A percentile compares a stretch with the other conserved stretches of the same genome.
phyloP scores from a whole-genome alignment of 53 echinoderm and acorn worm species.

The Apostichopus leukothele region DNA sequence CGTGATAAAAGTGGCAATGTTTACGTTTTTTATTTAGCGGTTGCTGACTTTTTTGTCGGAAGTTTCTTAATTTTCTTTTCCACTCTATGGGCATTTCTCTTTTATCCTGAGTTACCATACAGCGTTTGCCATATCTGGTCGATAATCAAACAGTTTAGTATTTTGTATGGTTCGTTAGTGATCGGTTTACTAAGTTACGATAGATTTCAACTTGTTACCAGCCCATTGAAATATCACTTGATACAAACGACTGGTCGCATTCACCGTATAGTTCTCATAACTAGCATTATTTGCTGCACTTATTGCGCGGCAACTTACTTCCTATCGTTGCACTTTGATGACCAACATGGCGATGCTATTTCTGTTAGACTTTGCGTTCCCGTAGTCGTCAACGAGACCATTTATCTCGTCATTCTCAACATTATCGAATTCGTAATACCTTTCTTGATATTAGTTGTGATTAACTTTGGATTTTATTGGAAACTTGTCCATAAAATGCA shows the following conservation, averaged over 20 bases:
- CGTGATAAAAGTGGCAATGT: background rate
- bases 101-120: background rate
- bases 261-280: background rate
- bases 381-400: background rate
- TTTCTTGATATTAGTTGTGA: background rate
- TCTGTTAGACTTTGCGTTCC: background rate
- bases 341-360: background rate
- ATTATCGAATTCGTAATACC: conserved; percentile 9
- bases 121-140: conserved; percentile 9
- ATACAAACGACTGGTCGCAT: background rate
- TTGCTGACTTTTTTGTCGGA: conserved; percentile 24
- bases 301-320: background rate
- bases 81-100: conserved; percentile 7
- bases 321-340: background rate
- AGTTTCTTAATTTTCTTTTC: background rate
- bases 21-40: conserved; percentile 14
- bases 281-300: background rate
- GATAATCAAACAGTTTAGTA: background rate
- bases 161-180: background rate
- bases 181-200: conserved; percentile 28
- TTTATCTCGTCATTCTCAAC: background rate
- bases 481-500: background rate
- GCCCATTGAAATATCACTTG: conserved; percentile 20
- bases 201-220: conserved; percentile 3
- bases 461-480: conserved; percentile 27